Percentiles rank a stretch among this genome's conserved stretches.
Evolutionary conservation across 2,888 invertebrate genomes (phyloP).

Genomic region (Cylloceria caligata): DNA sequence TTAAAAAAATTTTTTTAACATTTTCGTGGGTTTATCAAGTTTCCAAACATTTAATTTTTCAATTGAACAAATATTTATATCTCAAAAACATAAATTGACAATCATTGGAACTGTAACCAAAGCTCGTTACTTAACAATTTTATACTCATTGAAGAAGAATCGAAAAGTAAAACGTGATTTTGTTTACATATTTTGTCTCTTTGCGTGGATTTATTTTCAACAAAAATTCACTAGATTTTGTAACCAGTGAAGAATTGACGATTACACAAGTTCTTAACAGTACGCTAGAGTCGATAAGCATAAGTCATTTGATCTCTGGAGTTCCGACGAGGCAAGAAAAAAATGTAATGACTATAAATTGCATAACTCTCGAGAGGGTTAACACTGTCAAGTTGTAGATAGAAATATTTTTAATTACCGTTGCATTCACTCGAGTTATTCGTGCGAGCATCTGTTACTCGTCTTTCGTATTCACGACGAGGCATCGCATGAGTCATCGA

Average conservation of each 20-base stretch:
- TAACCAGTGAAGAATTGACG: no score
- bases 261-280: not conserved
- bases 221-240: no score
- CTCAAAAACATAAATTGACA: no score
- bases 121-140: no score
- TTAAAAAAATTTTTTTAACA: not conserved
- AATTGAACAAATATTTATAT: no score
- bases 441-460: constrained; percentile 35
- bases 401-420: constrained; percentile 25
- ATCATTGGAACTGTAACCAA: no score
- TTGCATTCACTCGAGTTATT: constrained; percentile 24
- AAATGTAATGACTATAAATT: not conserved
- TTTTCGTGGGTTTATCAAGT: no score
- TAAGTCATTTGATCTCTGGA: not conserved
- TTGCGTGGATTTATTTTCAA: no score
- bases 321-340: not conserved
- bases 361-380: not conserved
- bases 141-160: no score
- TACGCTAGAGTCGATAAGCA: not conserved
- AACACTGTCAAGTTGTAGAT: not conserved
- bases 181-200: no score
- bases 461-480: constrained; percentile 13
- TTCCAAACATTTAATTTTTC: no score
- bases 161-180: no score
- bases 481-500: constrained; percentile 51